Base-by-base conservation (phyloP, 2,888 invertebrate species). In the Exocentrus adspersus region DNA sequence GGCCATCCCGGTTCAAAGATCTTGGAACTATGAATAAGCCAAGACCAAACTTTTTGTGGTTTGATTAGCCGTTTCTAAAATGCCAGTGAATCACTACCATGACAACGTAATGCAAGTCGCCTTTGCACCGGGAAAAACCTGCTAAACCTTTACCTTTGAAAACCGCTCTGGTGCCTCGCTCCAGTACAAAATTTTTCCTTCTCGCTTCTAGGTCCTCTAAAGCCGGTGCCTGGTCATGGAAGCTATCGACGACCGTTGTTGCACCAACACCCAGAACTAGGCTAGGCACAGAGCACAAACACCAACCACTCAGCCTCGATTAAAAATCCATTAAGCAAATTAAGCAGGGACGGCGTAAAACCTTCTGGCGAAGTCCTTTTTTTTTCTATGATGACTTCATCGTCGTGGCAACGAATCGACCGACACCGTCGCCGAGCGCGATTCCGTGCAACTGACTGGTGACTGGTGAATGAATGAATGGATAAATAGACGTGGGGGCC, bases 261-360 rank as follows among this genome's bases (percentile, higher is more conserved):
- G 62, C 57, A 48, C 51, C 62, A 53, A 46, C 52, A 43, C 21
- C 28, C 41, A 58, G 28, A 59, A 58, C 17, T 20, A 63, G 64
- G 60, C 62, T 58, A 54, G 56, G 53, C 62, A 52, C 28, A 21
- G 28, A 10, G 54, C 51, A 60, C 57, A 53, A n/a, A 61, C 51
- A 52, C 62, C 53, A 56, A 62, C 62, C 60, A 57, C 42, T 56
- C 62, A 62, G 69, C n/a, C 68, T 64, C 58, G 60, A 68, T 69
- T 71, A 72, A 67, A n/a, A 70, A 71, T 69, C 72, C 72, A 72
- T 72, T 71, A n/a, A 71, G 66, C 60, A 43, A 65, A 71, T 70
- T 71, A 65, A 54, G 56, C 48, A 32, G 58, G n/a, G n/a, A 16
- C 2, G 10, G 41, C 41, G 54, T 54, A 48, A 20, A 51, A 57